These are phyloP conservation scores for Odontophorus gujanensis DNA, from an alignment of 2,113 vertebrate species.

Conservation along the genomic window DNA sequence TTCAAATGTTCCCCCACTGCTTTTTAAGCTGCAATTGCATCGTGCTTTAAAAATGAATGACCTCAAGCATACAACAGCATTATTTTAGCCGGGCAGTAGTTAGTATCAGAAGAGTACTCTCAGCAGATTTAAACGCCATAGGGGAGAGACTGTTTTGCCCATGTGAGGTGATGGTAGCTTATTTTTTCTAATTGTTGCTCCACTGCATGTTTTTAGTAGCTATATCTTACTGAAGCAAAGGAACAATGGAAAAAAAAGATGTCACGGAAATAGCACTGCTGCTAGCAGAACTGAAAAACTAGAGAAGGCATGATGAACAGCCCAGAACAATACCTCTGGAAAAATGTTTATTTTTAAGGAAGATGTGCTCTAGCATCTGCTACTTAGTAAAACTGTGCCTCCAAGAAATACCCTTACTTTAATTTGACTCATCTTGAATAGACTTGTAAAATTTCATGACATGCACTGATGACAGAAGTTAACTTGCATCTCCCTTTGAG, in stretches of 20 bases:
- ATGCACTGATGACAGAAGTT: neutral
- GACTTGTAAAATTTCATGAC: neutral
- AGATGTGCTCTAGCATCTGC: neutral
- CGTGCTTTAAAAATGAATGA: neutral
- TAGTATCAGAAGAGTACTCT: neutral
- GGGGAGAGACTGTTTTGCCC: neutral
- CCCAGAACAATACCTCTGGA: neutral
- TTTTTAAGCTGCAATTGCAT: neutral
- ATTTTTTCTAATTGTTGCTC: neutral
- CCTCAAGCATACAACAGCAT: accelerated
- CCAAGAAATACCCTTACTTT: neutral
- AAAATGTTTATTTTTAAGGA: slow-evolving; percentile 20
- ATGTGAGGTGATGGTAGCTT: neutral
- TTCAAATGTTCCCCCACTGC: accelerated
- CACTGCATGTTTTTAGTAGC: accelerated
- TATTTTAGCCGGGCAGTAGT: neutral
- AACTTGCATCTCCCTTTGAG: neutral
- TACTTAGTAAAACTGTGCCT: neutral
- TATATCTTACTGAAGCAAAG: neutral
- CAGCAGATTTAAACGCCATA: neutral
- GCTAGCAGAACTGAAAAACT: neutral
- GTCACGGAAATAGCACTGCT: neutral
- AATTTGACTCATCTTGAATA: neutral
- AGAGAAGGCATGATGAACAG: neutral
- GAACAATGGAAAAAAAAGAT: neutral